Evolutionary conservation across 2,113 vertebrate species (phyloP).

Genomic region (Emberiza fucata): DNA sequence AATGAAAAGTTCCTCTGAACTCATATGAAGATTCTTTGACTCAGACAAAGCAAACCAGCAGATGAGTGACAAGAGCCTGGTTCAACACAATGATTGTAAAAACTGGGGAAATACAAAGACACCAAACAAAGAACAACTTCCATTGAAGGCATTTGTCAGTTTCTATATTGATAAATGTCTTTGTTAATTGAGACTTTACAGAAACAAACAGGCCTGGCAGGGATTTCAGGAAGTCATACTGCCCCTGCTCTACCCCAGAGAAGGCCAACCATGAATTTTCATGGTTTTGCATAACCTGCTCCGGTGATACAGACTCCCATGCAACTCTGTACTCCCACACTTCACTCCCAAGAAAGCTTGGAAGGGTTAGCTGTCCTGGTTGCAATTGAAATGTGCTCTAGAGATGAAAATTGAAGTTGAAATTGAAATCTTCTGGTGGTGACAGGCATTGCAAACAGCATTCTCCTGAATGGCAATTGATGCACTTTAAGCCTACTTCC

Average conservation of each 20-base stretch:
- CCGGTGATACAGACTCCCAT: background rate
- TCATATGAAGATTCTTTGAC: background rate
- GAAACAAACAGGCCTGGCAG: background rate
- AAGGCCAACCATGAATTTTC: background rate
- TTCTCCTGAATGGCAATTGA: background rate
- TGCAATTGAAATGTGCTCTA: background rate
- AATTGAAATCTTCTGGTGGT: background rate
- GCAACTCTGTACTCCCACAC: background rate
- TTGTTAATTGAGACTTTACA: background rate
- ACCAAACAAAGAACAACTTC: background rate
- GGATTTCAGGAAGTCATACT: background rate
- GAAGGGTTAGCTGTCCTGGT: background rate
- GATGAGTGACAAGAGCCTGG: background rate
- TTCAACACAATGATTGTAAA: background rate
- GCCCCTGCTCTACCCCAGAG: background rate
- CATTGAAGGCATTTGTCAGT: background rate
- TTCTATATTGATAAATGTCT: background rate
- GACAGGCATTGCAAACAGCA: background rate
- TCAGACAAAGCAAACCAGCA: background rate
- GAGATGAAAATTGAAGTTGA: background rate
- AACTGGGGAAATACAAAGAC: background rate
- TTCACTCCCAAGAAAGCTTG: background rate
- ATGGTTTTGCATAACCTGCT: background rate
- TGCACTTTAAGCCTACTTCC: background rate
- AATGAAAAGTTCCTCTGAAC: background rate